Percentiles rank a stretch among this genome's conserved stretches.
phyloP scores from a whole-genome alignment of 2,888 invertebrate species.

The Aphodius sticticus region DNA sequence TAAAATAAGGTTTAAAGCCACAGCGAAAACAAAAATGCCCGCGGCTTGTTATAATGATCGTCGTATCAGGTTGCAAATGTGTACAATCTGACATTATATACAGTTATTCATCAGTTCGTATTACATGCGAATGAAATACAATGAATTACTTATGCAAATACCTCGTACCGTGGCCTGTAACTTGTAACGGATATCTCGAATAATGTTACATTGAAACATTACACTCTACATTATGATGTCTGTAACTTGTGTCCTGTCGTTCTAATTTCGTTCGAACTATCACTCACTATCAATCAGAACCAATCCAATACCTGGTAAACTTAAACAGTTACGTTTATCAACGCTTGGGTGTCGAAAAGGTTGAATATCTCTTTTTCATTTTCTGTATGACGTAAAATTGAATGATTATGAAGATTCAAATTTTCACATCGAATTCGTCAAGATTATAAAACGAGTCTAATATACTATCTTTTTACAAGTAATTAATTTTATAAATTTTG shows the following conservation, averaged over 20 bases:
- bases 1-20: neutral
- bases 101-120: constrained; percentile 4
- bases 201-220: constrained; percentile 4
- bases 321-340: no score
- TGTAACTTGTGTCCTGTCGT: neutral
- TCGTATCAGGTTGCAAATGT: constrained; percentile 4
- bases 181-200: neutral
- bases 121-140: constrained; percentile 4
- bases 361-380: no score
- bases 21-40: neutral
- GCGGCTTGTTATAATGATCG: neutral
- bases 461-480: no score
- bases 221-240: neutral
- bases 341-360: no score
- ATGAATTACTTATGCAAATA: constrained; percentile 4
- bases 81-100: constrained; percentile 4
- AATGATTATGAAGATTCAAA: neutral
- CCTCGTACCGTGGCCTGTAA: neutral
- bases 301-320: no score
- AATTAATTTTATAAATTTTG: no score
- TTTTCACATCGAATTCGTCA: no score
- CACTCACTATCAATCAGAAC: neutral
- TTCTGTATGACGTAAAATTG: neutral
- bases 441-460: no score
- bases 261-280: neutral